Evolutionary conservation across 2,888 invertebrate species (phyloP), one percentile per base, ranked within the genome.

Genomic region (Caenorhabditis becei): DNA sequence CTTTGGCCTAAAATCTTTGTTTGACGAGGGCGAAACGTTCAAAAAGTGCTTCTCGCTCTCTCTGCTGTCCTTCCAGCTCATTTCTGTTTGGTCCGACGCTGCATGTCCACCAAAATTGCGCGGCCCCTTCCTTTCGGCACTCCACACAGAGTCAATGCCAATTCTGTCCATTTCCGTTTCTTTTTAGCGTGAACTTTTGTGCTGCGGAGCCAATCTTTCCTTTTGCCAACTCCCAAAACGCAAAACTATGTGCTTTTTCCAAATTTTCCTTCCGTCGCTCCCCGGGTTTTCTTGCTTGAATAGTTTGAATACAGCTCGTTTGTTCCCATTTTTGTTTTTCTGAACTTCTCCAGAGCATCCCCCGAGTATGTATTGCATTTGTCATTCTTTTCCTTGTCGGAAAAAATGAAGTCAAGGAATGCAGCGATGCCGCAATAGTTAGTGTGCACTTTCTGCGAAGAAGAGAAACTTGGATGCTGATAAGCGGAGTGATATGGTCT

Each of bases 1-100:
- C 35, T 4, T 24, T 69, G 75, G 66, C 75, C 75, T 66, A 75
- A 75, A 75, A 66, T 75, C 59, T 66, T 24, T 53, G 44, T 66
- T 61, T 41, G 53, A 66, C 20, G 28, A 14, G 37, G 11, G 16
- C 8, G 37, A 28, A 56, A 32, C 53, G 75, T 53, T 61, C 58
- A 59, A 75, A 66, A 66, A 66, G 58, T 65, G 63, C 72, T 71
- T 23, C 20, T 61, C 59, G 18, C 18, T 44, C 44, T 54, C 37
- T 41, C 47, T 37, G 28, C 32, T 26, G 23, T 54, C 26, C 47
- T 32, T 37, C 16, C n/a, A 32, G 37, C 59, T 14, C 41, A 24
- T 47, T 32, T 41, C 14, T 32, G 23, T 59, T n/a, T 26, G 49
- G 28, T 14, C 54, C 44, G 53, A 56, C 65, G 51, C 37, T 71